These are phyloP conservation scores for Pampusana beccarii DNA, from an alignment of 2,113 vertebrate genomes.

Conservation along the genomic window DNA sequence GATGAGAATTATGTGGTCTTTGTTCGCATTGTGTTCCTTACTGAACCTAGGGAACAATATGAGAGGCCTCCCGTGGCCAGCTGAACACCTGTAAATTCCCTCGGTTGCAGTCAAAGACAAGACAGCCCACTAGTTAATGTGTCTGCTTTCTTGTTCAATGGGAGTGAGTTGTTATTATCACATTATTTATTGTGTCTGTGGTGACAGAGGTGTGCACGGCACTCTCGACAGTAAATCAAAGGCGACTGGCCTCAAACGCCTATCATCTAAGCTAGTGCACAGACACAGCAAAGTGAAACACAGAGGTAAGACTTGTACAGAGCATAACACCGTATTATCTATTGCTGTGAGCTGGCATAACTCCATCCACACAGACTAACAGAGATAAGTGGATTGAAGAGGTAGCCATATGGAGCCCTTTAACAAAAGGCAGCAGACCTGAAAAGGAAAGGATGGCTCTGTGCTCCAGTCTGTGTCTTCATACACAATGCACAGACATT, in stretches of 20 bases:
- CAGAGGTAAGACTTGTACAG: background rate
- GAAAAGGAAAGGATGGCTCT: background rate
- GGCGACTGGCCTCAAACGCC: background rate
- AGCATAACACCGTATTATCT: background rate
- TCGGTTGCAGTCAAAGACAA: background rate
- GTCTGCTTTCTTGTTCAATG: background rate
- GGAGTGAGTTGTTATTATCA: background rate
- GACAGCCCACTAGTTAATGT: background rate
- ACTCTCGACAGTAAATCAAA: background rate
- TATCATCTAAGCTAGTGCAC: background rate
- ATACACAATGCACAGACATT: background rate
- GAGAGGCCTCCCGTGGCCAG: constrained; percentile 25
- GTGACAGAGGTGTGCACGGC: background rate
- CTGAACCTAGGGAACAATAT: background rate
- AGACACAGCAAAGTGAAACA: background rate
- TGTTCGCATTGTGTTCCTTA: background rate
- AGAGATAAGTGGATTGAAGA: background rate
- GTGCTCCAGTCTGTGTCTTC: background rate
- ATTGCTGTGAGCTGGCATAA: background rate
- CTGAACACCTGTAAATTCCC: constrained; percentile 30
- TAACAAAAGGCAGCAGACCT: background rate
- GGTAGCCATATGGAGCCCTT: background rate
- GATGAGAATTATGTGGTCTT: background rate
- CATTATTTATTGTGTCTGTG: background rate
- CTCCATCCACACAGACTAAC: background rate